phyloP scores from a whole-genome alignment of 1,140 invertebrate species.

The Drosophila burlai region DNA sequence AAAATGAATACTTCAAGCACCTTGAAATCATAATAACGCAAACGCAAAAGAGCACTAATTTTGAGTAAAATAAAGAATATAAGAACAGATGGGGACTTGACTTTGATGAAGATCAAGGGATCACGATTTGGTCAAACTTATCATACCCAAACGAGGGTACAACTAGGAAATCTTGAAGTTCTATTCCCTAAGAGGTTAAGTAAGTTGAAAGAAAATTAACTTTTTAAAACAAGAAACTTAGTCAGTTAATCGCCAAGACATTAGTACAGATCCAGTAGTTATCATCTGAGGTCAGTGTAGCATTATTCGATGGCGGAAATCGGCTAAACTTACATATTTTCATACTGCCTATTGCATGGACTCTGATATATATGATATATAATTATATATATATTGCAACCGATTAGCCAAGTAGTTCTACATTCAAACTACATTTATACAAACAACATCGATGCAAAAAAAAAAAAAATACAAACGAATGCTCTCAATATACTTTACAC shows the following conservation, averaged over 20 bases:
- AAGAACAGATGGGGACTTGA: neutral
- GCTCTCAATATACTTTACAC: constrained; percentile 29
- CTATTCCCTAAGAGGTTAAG: neutral
- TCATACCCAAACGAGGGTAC: neutral
- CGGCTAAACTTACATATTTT: constrained; percentile 4
- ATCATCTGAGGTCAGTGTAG: constrained; percentile 7
- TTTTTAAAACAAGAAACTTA: neutral
- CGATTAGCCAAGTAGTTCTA: constrained; percentile 21
- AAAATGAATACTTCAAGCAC: neutral
- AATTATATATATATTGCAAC: constrained; percentile 4
- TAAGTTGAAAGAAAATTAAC: neutral
- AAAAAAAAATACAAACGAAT: constrained; percentile 21
- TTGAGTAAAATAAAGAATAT: neutral
- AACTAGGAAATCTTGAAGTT: neutral
- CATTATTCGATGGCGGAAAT: constrained; percentile 7
- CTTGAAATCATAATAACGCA: neutral
- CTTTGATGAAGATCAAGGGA: neutral
- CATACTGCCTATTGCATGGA: neutral
- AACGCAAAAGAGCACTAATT: neutral
- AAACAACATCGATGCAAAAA: constrained; percentile 62
- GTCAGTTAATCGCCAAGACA: neutral
- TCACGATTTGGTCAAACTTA: neutral
- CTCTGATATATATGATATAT: neutral
- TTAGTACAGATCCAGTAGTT: constrained; percentile 2
- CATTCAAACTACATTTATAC: constrained; percentile 58